Evolutionary conservation across 2,888 invertebrate species (phyloP), one percentile per base, ranked within the genome.

Genomic region (Sisyra terminalis): DNA sequence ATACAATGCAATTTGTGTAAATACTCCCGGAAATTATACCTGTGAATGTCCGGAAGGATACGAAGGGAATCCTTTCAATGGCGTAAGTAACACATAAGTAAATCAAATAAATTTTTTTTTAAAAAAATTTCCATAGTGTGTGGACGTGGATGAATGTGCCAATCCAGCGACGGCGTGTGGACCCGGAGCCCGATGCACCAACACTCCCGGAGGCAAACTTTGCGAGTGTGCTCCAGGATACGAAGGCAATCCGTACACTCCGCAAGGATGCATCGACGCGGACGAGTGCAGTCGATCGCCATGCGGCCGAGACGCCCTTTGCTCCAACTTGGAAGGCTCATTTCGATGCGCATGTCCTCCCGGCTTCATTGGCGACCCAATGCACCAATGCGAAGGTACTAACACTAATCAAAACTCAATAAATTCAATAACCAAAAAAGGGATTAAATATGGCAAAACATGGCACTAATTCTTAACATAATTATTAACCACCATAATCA

Each of bases 171-270:
- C 77, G 41, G 75, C 77, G 42, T 93, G 93, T 60, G 89, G 84
- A 40, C 69, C 72, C 34, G 78, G 80, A 47, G 85, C 92, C 14
- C 61, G 75, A 43, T 90, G 90, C 64, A 72, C 75, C 42, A 89
- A 90, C 61, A 64, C 81, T 46, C 76, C 75, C 45, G 89, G 88
- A 46, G 78, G 79, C 49, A 76, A 80, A 64, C 78, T 77, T 59
- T 92, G 90, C 67, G 78, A 81, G 56, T 90, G 90, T 56, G 84
- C 83, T 17, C 69, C 75, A 46, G 89, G 87, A 49, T 83, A 71
- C 61, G 78, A 81, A 48, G 88, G 88, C 15, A 83, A 86, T 57
- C 79, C 87, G 31, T 73, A 75, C 50, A 74, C 73, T 46, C 29
- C 52, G 3, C 63, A 70, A 10, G 79, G 78, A 41, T 90, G 89